Base-by-base conservation (phyloP, 2,113 vertebrate species). In the Glaucidium brasilianum region DNA sequence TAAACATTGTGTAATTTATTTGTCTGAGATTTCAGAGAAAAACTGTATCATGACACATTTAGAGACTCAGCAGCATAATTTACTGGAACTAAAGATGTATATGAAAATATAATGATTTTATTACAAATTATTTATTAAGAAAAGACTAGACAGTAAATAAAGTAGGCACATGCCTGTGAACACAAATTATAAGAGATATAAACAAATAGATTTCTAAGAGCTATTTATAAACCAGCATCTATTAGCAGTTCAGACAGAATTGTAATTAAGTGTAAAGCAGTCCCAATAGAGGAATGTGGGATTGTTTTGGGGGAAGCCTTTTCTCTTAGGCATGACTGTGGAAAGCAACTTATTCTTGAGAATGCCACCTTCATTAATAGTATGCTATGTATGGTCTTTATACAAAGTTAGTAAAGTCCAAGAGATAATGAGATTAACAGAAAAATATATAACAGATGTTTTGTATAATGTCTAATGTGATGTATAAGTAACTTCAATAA, bases 341-440 rank as follows among this genome's bases (percentile, higher is more conserved):
- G 64, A 89, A 89, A 94, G 17, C 29, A 91, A 92, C 73, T 75
- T 89, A 34, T 72, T 91, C 30, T 87, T 87, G 56, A 95, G 52
- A 63, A 56, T 91, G 26, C 37, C 43, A 87, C 56, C 34, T 84
- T 96, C 64, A 55, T 67, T 56, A 92, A 55, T 12, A 37, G 22
- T 35, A 81, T 72, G 39, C 67, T 94, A 43, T 64, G 15, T 67
- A 91, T 56, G 12, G 56, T 78, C 80, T 97, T 90, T 87, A 56
- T 60, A 87, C 8, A 78, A 90, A 90, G 43, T 86, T 81, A 95
- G 32, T 72, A 68, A 94, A 89, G 66, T 60, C 52, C 47, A 84
- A 85, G 84, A 96, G 91, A 96, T 94, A 97, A 95, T 91, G 84
- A 82, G 52, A 92, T 94, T 96, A 92, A 78, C 76, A 91, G 66